These are phyloP conservation scores for Sussaba pulchella DNA, from an alignment of 2,888 invertebrate genomes.

Conservation along the genomic window DNA sequence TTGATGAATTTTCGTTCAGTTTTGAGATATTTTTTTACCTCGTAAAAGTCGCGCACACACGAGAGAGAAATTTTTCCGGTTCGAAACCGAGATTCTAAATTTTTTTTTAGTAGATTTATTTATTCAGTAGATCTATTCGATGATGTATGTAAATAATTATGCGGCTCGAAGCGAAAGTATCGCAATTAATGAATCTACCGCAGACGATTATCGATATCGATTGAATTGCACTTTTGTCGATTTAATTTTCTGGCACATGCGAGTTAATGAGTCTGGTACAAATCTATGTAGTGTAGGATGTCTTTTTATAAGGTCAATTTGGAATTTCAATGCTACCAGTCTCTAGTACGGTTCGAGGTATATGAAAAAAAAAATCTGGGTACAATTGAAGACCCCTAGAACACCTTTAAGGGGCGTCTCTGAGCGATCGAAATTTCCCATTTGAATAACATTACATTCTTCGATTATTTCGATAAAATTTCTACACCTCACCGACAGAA, in stretches of 20 bases:
- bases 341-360: too few species aligned
- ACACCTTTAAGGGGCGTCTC: too few species aligned
- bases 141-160: slow-evolving; percentile 54
- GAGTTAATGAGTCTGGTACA: slow-evolving; percentile 45
- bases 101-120: not conserved
- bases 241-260: slow-evolving; percentile 17
- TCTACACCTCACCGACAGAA: too few species aligned
- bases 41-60: slow-evolving; percentile 41
- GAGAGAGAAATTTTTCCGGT: slow-evolving; percentile 8
- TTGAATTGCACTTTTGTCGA: slow-evolving; percentile 15
- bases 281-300: slow-evolving; percentile 46
- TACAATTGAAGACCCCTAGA: too few species aligned
- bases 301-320: too few species aligned
- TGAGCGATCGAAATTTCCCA: too few species aligned
- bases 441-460: too few species aligned
- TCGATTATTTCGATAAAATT: too few species aligned
- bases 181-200: slow-evolving; percentile 31
- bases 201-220: slow-evolving; percentile 12
- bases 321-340: too few species aligned
- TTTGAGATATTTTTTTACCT: slow-evolving; percentile 40
- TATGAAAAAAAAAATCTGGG: too few species aligned
- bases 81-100: not conserved
- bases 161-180: slow-evolving; percentile 40
- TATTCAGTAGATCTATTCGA: not conserved
- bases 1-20: slow-evolving; percentile 13